Conservation (phyloP, 1,140 invertebrate species). For the Drosophila auraria region DNA sequence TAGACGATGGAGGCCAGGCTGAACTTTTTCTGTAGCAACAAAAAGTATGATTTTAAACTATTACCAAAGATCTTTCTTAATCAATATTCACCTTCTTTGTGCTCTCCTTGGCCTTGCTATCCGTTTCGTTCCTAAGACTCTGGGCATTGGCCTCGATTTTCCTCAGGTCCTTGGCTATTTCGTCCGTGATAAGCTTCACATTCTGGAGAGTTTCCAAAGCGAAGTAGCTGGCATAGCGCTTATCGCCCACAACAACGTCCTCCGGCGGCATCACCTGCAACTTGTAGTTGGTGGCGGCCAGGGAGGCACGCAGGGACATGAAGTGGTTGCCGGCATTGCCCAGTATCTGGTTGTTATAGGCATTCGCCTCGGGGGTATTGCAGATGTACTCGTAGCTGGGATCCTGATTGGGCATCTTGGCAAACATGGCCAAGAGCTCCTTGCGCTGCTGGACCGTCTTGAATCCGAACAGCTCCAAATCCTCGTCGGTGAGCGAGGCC, state of each 20-base stretch:
- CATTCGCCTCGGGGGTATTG: conserved; percentile 31
- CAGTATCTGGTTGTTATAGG: conserved; percentile 71
- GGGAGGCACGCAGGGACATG: conserved; percentile 63
- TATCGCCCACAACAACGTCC: conserved; percentile 79
- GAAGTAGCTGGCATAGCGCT: conserved; percentile 78
- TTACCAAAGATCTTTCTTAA: too few relatives aligned
- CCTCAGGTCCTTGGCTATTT: conserved; percentile 61
- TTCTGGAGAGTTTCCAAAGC: conserved; percentile 71
- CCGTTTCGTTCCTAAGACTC: conserved; percentile 48
- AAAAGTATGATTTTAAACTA: not conserved
- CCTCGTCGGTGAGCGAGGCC: conserved; percentile 60
- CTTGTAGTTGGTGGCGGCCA: conserved; percentile 76
- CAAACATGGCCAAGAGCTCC: conserved; percentile 58
- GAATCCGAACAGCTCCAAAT: conserved; percentile 72
- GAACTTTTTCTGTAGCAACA: conserved; percentile 46
- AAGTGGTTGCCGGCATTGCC: conserved; percentile 66
- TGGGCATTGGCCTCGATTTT: conserved; percentile 51
- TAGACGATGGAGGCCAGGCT: conserved; percentile 45
- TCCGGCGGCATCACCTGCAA: conserved; percentile 71
- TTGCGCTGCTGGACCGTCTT: conserved; percentile 33
- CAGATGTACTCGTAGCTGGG: conserved; percentile 68
- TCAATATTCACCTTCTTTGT: conserved; percentile 32
- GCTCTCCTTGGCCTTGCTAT: conserved; percentile 14
- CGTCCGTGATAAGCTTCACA: conserved; percentile 63
- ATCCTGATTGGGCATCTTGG: conserved; percentile 68